Percentiles rank a stretch among this genome's conserved stretches.
phyloP scores from a whole-genome alignment of 2,888 invertebrate genomes.

The Metacarcinus magister region DNA sequence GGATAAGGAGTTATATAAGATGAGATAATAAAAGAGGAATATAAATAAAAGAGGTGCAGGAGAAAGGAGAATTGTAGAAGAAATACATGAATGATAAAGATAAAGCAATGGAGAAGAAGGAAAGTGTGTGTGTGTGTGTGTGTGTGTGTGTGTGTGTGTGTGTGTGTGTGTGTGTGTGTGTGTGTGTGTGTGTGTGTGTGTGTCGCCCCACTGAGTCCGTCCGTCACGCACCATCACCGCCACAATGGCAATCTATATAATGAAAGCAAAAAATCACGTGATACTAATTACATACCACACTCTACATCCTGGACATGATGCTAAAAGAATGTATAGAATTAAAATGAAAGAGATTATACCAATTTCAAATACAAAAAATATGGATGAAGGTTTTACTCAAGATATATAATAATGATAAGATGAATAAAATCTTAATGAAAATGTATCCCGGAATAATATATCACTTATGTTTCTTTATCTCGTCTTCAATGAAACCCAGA shows the following conservation, averaged over 20 bases:
- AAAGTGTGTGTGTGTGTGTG: background rate
- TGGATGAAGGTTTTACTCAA: background rate
- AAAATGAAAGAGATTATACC: background rate
- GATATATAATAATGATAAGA: background rate
- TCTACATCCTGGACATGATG: background rate
- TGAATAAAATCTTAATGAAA: background rate
- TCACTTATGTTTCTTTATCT: too few relatives aligned
- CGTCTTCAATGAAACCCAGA: too few relatives aligned
- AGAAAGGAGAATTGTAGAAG: background rate
- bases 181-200: conserved; percentile 31
- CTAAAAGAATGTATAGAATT: background rate
- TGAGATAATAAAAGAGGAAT: background rate
- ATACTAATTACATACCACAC: conserved; percentile 3
- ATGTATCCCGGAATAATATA: background rate
- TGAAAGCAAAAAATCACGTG: background rate
- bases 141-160: conserved; percentile 54
- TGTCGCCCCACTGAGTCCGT: background rate
- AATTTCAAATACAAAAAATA: background rate
- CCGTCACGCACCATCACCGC: conserved; percentile 34
- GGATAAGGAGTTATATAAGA: background rate
- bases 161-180: conserved; percentile 60
- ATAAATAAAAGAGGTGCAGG: background rate
- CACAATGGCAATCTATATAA: background rate
- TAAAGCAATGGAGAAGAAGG: background rate
- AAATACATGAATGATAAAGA: background rate